Evolutionary conservation across 2,888 invertebrate genomes (phyloP).

Genomic region (Drosophila nr. medialis): DNA sequence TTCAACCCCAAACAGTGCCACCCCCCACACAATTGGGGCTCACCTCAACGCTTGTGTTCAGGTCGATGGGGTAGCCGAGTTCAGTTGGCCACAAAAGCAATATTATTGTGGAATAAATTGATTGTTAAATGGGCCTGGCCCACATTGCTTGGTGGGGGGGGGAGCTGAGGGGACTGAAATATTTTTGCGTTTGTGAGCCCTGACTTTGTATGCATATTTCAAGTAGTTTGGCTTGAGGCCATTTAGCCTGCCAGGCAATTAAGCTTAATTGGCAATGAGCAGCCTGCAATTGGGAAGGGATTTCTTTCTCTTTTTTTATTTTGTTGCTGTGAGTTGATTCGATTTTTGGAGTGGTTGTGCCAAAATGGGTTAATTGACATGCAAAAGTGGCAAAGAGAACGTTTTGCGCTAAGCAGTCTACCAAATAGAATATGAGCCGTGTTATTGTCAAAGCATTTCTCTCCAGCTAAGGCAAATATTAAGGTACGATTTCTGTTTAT

Average conservation of each 20-base stretch:
- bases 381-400: slow-evolving; percentile 33
- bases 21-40: background rate
- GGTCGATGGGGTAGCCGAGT: slow-evolving; percentile 9
- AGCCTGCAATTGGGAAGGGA: slow-evolving; percentile 43
- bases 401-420: slow-evolving; percentile 24
- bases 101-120: slow-evolving; percentile 78
- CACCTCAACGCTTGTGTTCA: slow-evolving; percentile 6
- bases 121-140: slow-evolving; percentile 72
- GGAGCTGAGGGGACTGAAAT: background rate
- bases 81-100: slow-evolving; percentile 45
- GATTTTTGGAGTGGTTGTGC: slow-evolving; percentile 47
- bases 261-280: slow-evolving; percentile 76
- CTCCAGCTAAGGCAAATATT: background rate
- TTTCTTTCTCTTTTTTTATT: slow-evolving; percentile 28
- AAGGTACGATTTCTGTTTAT: background rate
- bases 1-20: background rate
- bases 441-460: background rate
- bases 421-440: background rate
- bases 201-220: slow-evolving; percentile 73
- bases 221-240: slow-evolving; percentile 58
- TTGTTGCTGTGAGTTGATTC: slow-evolving; percentile 38
- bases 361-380: slow-evolving; percentile 61
- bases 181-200: slow-evolving; percentile 40
- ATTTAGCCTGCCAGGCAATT: slow-evolving; percentile 65
- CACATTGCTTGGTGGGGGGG: background rate